phyloP scores from a whole-genome alignment of 2,113 vertebrate genomes.

The Harpagus bidentatus region DNA sequence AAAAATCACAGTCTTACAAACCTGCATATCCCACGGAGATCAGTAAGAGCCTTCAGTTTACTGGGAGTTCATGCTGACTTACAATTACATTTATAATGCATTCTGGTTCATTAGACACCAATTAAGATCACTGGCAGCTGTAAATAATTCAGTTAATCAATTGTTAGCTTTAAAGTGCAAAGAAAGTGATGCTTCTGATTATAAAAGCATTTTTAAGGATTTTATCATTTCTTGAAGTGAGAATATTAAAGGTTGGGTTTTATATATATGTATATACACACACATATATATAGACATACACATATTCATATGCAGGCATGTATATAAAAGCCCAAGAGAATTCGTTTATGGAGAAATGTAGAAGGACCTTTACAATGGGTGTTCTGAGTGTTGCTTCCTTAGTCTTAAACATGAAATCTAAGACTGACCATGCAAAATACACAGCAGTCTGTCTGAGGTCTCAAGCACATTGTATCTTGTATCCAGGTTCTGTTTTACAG shows the following conservation, averaged over 20 bases:
- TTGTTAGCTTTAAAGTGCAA: not conserved
- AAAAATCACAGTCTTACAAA: not conserved
- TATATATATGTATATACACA: not conserved
- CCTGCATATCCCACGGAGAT: not conserved
- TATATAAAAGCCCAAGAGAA: not conserved
- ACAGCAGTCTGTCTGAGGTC: not conserved
- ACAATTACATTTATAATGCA: not conserved
- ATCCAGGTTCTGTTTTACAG: not conserved
- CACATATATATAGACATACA: accelerated
- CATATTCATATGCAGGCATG: not conserved
- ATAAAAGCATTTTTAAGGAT: not conserved
- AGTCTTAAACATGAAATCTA: not conserved
- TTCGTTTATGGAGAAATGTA: not conserved
- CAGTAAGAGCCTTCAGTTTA: not conserved
- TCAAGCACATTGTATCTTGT: not conserved
- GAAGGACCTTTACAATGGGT: not conserved
- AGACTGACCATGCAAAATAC: not conserved
- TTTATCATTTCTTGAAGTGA: not conserved
- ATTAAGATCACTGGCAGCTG: not conserved
- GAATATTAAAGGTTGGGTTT: not conserved
- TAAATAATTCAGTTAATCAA: not conserved
- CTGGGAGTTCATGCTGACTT: not conserved
- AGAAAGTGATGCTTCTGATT: not conserved
- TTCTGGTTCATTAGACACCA: not conserved
- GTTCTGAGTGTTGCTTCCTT: not conserved